Conservation (phyloP, 2,113 vertebrate genomes). For the Siniperca chuatsi region DNA sequence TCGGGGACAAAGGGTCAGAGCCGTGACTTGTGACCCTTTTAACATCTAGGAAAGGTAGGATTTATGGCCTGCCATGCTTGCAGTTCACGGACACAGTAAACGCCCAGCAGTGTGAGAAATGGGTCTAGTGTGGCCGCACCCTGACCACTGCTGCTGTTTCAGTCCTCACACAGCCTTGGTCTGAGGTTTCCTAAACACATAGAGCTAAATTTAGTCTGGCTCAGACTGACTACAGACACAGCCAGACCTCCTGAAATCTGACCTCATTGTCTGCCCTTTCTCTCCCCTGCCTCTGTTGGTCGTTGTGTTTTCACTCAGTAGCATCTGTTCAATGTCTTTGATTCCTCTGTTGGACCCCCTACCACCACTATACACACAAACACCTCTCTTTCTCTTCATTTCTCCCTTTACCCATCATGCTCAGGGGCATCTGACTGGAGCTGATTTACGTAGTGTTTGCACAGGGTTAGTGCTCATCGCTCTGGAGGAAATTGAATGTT, state of each 20-base stretch:
- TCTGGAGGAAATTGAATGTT: constrained; percentile 79
- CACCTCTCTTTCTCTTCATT: constrained; percentile 1
- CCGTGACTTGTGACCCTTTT: constrained; percentile 36
- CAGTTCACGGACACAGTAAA: constrained; percentile 47
- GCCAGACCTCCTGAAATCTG: constrained; percentile 52
- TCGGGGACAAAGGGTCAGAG: constrained; percentile 21
- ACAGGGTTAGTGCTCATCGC: constrained; percentile 56
- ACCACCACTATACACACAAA: not conserved
- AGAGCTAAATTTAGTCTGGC: constrained; percentile 68
- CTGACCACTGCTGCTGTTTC: constrained; percentile 66
- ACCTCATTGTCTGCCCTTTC: constrained; percentile 25
- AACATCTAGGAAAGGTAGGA: constrained; percentile 25
- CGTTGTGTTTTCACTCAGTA: constrained; percentile 35
- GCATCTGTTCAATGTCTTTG: constrained; percentile 25
- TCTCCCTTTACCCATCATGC: constrained; percentile 41
- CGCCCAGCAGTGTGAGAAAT: constrained; percentile 52
- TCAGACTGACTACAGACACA: constrained; percentile 61
- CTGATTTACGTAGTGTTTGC: constrained; percentile 72
- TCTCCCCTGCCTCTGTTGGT: constrained; percentile 6
- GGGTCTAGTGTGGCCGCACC: constrained; percentile 52
- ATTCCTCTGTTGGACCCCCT: constrained; percentile 23
- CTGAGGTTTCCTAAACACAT: constrained; percentile 73
- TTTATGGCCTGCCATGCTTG: constrained; percentile 33
- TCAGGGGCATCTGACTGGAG: constrained; percentile 51
- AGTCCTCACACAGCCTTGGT: constrained; percentile 45